Base-by-base conservation (phyloP, 1,140 invertebrate species). In the Ptiloglossa arizonensis region DNA sequence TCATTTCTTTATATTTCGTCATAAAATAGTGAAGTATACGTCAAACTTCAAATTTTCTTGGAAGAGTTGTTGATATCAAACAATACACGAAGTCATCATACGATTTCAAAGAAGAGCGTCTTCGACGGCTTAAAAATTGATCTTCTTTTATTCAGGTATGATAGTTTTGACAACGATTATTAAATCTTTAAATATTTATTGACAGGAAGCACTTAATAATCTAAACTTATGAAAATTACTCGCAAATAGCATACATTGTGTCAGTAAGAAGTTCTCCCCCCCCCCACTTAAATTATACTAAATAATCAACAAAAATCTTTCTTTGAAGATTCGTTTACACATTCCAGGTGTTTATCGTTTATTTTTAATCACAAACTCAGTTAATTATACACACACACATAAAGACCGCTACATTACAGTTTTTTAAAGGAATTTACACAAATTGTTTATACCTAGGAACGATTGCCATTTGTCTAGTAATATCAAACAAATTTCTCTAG, bases 391-490 rank as follows among this genome's bases (percentile, higher is more conserved):
- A 54, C 41, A 2, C 41, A 41, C 41, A 2, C 41, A 41, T n/a
- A 38, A 64, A 2, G 4, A 50, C 15, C 22, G 15, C 5, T 57
- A n/a, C 27, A n/a, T 60, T 35, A 69, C 66, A 69, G 6, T 81
- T 52, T 67, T 68, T 54, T 38, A 52, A 63, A 63, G 5, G 1
- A n/a, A 52, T 69, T 41, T 56, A 17, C 4, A 67, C 17, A 57
- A 60, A 71, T 78, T 35, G 32, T 78, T 83, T 57, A 35, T 63
- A 46, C 46, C 22, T n/a, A 52, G 54, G 46, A 72, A 56, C 38
- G 46, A 83, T 54, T 72, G 22, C n/a, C 32, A 72, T 63, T 80
- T 62, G 32, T 41, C 74, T 77, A 70, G 66, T 48, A 15, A 77
- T 44, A 59, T 70, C 32, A 19, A 48, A 29, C 19, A 46, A 59